These are phyloP conservation scores for Drosophila nannoptera DNA, from an alignment of 1,140 invertebrate genomes.

Conservation along the genomic window DNA sequence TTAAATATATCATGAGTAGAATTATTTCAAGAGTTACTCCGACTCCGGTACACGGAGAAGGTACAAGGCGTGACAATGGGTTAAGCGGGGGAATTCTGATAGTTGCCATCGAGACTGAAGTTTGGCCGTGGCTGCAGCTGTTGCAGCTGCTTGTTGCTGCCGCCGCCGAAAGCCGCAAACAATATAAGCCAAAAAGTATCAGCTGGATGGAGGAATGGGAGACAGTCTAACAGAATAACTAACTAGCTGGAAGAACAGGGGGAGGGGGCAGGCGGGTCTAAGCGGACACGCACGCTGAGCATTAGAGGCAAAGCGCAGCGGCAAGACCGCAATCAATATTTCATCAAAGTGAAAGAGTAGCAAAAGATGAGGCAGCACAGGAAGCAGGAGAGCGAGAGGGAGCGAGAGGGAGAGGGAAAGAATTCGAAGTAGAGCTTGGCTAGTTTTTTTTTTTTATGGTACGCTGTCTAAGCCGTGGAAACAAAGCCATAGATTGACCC, in stretches of 20 bases:
- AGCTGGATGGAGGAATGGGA: conserved; percentile 1
- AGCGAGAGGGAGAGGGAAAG: neutral
- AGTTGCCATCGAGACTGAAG: conserved; percentile 42
- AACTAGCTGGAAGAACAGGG: neutral
- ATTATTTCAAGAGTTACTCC: too few species aligned
- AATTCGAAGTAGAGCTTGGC: conserved; percentile 8
- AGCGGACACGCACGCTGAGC: conserved; percentile 65
- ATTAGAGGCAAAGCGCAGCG: conserved; percentile 44
- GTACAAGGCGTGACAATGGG: neutral
- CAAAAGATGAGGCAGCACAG: neutral
- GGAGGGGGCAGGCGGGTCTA: neutral
- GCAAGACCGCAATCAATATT: conserved; percentile 70
- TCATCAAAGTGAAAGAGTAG: conserved; percentile 61
- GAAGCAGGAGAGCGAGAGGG: neutral
- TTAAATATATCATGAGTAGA: too few species aligned
- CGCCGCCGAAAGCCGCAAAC: conserved; percentile 46
- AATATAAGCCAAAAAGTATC: conserved; percentile 53
- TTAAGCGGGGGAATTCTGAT: conserved; percentile 52
- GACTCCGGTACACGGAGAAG: too few species aligned
- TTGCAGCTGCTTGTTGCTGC: conserved; percentile 11
- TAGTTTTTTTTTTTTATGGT: conserved; percentile 12
- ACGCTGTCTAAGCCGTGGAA: conserved; percentile 18
- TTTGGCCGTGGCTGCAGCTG: conserved; percentile 29
- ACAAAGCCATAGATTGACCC: neutral
- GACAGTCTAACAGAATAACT: conserved; percentile 8